Evolutionary conservation across 2,113 vertebrate genomes (phyloP), one percentile per base, ranked within the genome.

Genomic region (Rhinolophus ferrumequinum): DNA sequence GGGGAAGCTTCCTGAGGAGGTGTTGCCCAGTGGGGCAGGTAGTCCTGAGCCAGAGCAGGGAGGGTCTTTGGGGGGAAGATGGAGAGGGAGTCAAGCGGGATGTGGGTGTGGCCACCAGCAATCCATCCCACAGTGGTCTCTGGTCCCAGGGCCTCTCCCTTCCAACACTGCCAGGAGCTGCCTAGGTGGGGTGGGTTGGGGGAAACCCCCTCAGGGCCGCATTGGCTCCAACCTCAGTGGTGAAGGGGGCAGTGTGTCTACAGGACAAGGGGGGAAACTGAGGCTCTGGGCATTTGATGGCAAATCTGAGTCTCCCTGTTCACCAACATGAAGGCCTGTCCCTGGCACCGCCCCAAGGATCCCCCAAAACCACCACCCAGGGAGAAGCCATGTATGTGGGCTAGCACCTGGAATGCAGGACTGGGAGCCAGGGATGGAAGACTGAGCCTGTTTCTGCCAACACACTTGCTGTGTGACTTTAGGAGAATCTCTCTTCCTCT

Each of bases 321-420:
- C 44, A 88, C 47, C 44, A 69, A 30, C 69, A 11, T 3, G n/a
- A 58, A 75, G 75, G 84, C 18, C 18, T 80, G 47, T 47, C 44
- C 93, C 7, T 0, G 8, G 54, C 35, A 33, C 38, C 30, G 14
- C 16, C 47, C 77, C 72, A 24, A 35, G 30, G 60, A 77, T 10
- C 16, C 44, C 22, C n/a, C 15, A 12, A 35, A 9, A 62, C 79
- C 26, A 4, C 16, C 80, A 13, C 6, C 2, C 35, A 19, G 30
- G 64, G 41, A 91, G 62, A 66, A 80, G 58, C 47, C 3, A 1
- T 3, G 35, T 44, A 30, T 4, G 33, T 8, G 6, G 44, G 35
- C n/a, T 33, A 33, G 44, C 8, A 2, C 22, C 0, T 0, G 5
- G 16, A 44, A 0, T 19, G 1, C 50, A 6, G 66, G 79, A 4